Evolutionary conservation across 2,113 vertebrate genomes (phyloP).

Genomic region (Penelope pileata): DNA sequence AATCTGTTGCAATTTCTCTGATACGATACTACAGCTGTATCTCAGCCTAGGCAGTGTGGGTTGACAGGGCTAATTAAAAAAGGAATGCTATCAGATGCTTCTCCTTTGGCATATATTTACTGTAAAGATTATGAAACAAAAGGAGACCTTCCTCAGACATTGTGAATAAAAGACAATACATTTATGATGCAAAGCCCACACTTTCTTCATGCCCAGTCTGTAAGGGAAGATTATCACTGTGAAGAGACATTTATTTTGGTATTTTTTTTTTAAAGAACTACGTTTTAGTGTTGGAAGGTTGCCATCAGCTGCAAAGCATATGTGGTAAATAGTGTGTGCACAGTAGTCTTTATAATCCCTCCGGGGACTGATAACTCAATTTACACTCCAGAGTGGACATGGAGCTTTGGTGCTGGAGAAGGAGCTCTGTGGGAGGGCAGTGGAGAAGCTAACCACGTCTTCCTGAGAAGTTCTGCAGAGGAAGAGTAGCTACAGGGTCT

Average conservation of each 20-base stretch:
- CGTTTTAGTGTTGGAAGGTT: background rate
- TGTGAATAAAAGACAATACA: background rate
- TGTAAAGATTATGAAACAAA: background rate
- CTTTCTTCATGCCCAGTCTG: background rate
- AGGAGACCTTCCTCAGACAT: background rate
- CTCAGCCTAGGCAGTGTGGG: background rate
- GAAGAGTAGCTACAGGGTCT: background rate
- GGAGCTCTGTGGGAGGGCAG: background rate
- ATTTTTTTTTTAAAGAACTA: background rate
- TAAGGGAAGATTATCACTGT: background rate
- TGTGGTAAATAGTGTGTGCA: background rate
- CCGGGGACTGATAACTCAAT: background rate
- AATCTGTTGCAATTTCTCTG: background rate
- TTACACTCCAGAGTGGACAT: background rate
- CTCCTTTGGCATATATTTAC: background rate
- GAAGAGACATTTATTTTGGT: background rate
- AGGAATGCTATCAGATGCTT: background rate
- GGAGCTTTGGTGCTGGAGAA: background rate
- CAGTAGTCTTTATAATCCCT: background rate
- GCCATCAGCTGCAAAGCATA: background rate
- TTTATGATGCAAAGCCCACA: background rate
- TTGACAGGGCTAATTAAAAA: background rate
- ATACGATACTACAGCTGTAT: accelerated
- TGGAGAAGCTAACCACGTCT: background rate
- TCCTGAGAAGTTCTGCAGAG: background rate